These are phyloP conservation scores for Elephantulus edwardii DNA, from an alignment of 2,113 vertebrate species.

Conservation along the genomic window DNA sequence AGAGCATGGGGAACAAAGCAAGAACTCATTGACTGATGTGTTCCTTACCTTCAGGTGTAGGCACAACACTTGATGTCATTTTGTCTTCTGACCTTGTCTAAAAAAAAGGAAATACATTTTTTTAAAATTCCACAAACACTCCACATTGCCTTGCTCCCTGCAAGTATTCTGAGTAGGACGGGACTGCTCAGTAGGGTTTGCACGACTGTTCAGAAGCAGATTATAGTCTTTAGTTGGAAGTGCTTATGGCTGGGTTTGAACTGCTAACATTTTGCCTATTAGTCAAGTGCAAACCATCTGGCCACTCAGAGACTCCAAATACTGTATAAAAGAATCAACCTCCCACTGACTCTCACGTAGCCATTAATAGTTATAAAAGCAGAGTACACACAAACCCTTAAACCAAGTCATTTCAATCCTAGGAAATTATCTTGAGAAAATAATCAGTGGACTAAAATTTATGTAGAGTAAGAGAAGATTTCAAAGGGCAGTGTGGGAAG, in stretches of 20 bases:
- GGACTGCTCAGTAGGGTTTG: too few species aligned
- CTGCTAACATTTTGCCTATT: not conserved
- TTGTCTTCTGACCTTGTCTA: conserved; percentile 55
- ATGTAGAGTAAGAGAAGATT: not conserved
- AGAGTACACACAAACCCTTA: not conserved
- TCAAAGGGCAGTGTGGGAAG: too few species aligned
- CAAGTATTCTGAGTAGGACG: too few species aligned
- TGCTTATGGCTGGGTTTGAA: not conserved
- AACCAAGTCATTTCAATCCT: not conserved
- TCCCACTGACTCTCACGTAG: not conserved
- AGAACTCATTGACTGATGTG: not conserved
- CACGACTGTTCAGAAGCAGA: not conserved
- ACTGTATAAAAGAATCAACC: not conserved
- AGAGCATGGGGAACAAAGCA: not conserved
- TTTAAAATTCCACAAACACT: not conserved
- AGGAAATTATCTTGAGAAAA: not conserved
- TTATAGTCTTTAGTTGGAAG: not conserved
- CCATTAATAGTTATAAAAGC: not conserved
- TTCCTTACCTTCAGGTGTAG: conserved; percentile 46
- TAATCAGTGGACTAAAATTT: not conserved
- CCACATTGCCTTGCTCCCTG: not conserved
- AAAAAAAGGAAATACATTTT: conserved; percentile 30
- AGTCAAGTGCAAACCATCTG: not conserved
- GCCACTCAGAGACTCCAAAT: not conserved
- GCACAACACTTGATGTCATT: conserved; percentile 34